Conservation (phyloP, 2,797 vertebrate genomes). For the Karalla daura region DNA sequence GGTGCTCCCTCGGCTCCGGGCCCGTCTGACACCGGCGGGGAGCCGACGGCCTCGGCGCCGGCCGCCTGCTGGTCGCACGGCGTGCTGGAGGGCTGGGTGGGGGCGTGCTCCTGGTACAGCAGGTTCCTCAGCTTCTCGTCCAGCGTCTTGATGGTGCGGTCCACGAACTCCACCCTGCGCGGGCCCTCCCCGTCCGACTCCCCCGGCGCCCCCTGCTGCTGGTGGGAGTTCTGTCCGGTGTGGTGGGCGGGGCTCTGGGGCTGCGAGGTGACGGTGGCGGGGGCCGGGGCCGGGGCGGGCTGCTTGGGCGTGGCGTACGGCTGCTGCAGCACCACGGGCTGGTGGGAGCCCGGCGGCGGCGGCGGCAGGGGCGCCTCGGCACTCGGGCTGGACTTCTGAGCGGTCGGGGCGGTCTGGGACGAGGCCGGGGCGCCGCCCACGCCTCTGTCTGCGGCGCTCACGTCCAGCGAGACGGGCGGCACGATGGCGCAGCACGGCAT, state of each 20-base stretch:
- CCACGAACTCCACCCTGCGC: conserved; percentile 91
- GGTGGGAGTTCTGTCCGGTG: conserved; percentile 74
- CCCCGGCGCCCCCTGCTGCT: conserved; percentile 84
- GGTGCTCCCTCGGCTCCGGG: conserved; percentile 77
- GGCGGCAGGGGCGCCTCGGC: conserved; percentile 67
- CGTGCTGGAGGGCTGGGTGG: conserved; percentile 67
- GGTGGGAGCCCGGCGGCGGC: conserved; percentile 62
- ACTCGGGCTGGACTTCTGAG: conserved; percentile 70
- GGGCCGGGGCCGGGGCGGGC: too few relatives aligned
- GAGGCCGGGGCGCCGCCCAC: conserved; percentile 42
- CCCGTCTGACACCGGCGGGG: conserved; percentile 74
- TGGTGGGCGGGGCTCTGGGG: conserved; percentile 85
- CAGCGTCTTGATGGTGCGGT: conserved; percentile 95
- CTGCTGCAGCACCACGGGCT: conserved; percentile 85
- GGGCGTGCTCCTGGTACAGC: conserved; percentile 88
- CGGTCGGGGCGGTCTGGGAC: conserved; percentile 55
- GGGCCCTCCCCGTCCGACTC: conserved; percentile 93
- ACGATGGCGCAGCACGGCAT: conserved; percentile 84
- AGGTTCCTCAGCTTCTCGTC: conserved; percentile 95
- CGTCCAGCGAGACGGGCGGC: conserved; percentile 81
- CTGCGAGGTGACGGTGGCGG: conserved; percentile 78
- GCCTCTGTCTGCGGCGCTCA: conserved; percentile 58
- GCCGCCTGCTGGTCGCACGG: conserved; percentile 65
- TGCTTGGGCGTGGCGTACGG: conserved; percentile 78
- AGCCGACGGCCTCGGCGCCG: conserved; percentile 78